Percentiles rank a stretch among this genome's conserved stretches.
Evolutionary conservation across 2,888 invertebrate genomes (phyloP).

Genomic region (Xestia xanthographa): DNA sequence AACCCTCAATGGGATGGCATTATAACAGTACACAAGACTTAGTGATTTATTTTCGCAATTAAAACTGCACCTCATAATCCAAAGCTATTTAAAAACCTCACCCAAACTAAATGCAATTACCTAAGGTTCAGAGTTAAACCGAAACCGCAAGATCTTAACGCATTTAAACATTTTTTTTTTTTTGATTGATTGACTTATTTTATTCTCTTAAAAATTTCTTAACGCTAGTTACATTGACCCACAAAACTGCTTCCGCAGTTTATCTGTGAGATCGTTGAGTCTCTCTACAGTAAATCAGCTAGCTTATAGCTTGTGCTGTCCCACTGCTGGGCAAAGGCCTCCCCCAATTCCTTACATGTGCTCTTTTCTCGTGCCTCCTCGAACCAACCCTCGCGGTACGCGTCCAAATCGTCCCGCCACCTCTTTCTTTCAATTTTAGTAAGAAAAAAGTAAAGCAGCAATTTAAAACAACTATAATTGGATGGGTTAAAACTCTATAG

Average conservation of each 20-base stretch:
- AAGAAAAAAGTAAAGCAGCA: neutral
- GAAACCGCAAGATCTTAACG: neutral
- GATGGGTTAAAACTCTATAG: neutral
- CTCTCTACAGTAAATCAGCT: too few species aligned
- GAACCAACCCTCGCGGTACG: too few species aligned
- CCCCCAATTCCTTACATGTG: too few species aligned
- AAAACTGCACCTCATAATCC: neutral
- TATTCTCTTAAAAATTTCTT: too few species aligned
- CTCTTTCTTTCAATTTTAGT: neutral
- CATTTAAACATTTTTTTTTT: neutral
- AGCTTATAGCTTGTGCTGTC: too few species aligned
- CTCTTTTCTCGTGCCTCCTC: too few species aligned
- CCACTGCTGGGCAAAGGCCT: too few species aligned
- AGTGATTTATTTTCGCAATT: neutral
- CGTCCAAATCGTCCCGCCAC: too few species aligned
- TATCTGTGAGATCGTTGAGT: too few species aligned
- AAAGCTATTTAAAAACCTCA: neutral
- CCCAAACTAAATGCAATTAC: neutral
- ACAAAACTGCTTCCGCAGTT: too few species aligned
- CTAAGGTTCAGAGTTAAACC: neutral
- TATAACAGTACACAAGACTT: neutral
- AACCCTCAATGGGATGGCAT: neutral
- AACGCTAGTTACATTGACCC: too few species aligned
- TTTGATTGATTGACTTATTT: too few species aligned
- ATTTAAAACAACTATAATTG: neutral